Percentiles rank a stretch among this genome's conserved stretches.
Evolutionary conservation across 2,113 vertebrate species (phyloP).

Genomic region (Podiceps cristatus): DNA sequence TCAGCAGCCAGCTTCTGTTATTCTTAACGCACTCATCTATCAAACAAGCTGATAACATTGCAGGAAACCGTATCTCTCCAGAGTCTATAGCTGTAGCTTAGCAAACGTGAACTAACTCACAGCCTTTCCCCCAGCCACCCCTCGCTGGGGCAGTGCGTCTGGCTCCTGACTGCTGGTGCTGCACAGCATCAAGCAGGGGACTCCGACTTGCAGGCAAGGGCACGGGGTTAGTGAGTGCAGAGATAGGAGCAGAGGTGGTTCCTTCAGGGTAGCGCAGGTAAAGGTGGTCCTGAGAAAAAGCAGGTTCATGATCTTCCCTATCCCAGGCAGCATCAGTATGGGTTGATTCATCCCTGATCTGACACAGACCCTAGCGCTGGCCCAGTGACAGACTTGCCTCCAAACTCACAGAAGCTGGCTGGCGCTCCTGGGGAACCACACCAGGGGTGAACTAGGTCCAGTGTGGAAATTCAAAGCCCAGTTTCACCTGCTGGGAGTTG

Average conservation of each 20-base stretch:
- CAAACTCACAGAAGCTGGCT: neutral
- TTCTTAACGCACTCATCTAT: fast-evolving
- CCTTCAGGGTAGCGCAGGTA: neutral
- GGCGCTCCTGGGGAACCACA: neutral
- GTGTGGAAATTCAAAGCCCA: neutral
- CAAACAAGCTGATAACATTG: neutral
- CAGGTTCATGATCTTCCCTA: no score
- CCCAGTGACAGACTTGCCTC: neutral
- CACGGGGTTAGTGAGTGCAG: neutral
- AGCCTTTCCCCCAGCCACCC: neutral
- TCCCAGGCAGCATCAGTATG: neutral
- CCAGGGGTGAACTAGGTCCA: neutral
- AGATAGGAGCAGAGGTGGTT: fast-evolving
- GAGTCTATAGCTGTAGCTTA: neutral
- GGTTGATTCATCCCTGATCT: neutral
- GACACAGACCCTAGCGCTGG: fast-evolving
- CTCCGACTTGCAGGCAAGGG: fast-evolving
- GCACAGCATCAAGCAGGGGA: fast-evolving
- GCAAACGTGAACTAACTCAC: fast-evolving
- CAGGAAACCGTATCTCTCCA: neutral
- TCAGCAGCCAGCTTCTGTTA: neutral
- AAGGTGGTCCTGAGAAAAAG: neutral
- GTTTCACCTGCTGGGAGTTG: neutral
- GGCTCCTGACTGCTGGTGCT: neutral
- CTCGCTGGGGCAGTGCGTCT: neutral